Base-by-base conservation (phyloP, 2,113 vertebrate species). In the Tauraco erythrolophus region DNA sequence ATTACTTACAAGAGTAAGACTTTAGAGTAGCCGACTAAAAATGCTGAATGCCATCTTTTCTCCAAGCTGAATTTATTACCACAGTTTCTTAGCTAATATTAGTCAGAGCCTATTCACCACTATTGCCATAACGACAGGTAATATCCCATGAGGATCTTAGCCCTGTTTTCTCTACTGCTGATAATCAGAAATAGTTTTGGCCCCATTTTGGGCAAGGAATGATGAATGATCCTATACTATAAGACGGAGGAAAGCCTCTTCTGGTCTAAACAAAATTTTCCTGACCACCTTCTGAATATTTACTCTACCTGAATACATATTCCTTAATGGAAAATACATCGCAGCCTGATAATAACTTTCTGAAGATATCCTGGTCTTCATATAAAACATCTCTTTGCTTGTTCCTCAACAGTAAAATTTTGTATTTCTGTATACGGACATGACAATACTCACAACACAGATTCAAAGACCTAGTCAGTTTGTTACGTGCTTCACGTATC, bases 221-320 rank as follows among this genome's bases (percentile, higher is more conserved):
- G 79, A 22, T 14, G 6, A 12, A 51, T 83, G 9, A 56, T 45
- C 7, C 37, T 75, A 10, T 64, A 14, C 30, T 76, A 3, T 18
- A 35, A 68, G 93, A 65, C 31, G 21, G 43, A 72, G 65, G 19
- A 88, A 64, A 62, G 62, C 2, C 3, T 70, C 10, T 82, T 88
- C 37, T 79, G 61, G 25, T 72, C 35, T 72, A 43, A 93, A n/a
- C 0, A 11, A 64, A 54, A 17, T 85, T 93, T 76, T 76, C 25
- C 21, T 69, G 50, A 6, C 28, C 2, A 24, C 31, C 39, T 85
- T 50, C 25, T 57, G 22, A 76, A 4, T 88, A 51, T 74, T 62
- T 61, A 22, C 19, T 84, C 14, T 83, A 24, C 19, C n/a, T 76
- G 41, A 87, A 31, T 9, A 23, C 2, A 2, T 0, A 0, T 72